Evolutionary conservation across 2,113 vertebrate genomes (phyloP), one percentile per base, ranked within the genome.

Genomic region (Microcebus lehilahytsara): DNA sequence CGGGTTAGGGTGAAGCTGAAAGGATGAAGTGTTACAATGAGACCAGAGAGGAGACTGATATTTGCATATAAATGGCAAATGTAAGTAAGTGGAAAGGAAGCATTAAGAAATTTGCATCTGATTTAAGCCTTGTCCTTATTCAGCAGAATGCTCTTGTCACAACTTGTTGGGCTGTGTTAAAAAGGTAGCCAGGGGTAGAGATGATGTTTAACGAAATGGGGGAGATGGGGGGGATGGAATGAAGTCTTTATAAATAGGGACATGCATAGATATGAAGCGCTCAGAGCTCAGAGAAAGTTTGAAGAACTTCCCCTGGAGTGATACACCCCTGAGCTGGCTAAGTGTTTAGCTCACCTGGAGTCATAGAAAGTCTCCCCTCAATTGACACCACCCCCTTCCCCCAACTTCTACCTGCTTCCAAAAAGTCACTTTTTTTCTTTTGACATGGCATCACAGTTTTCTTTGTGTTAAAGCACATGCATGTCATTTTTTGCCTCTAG

Each of bases 91-190:
- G 77, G 79, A 94, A 81, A 97, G 92, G 90, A 85, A 97, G 58
- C 79, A 80, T 96, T 94, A 95, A 94, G 93, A 91, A 92, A 96
- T 96, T 93, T 97, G 87, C 97, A 95, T 97, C 66, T 83, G 77
- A 93, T 97, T 96, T 91, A 94, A 93, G 42, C 72, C 86, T 90
- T 67, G 80, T 77, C 42, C 51, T 93, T 85, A 94, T 88, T 97
- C 84, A 92, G 72, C 93, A 96, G 72, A 89, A 97, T 27, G 58
- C 23, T 19, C 46, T 49, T 60, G 75, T 93, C 96, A 95, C 64
- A 87, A 71, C 71, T 89, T 93, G 75, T 74, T 64, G 91, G 85
- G 42, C 49, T 80, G 22, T 56, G 5, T 92, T 49, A 88, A 84
- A 93, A 78, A 40, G 22, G 46, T 66, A 95, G 51, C 32, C 74